Evolutionary conservation across 2,113 vertebrate species (phyloP).

Genomic region (Anoura caudifer): DNA sequence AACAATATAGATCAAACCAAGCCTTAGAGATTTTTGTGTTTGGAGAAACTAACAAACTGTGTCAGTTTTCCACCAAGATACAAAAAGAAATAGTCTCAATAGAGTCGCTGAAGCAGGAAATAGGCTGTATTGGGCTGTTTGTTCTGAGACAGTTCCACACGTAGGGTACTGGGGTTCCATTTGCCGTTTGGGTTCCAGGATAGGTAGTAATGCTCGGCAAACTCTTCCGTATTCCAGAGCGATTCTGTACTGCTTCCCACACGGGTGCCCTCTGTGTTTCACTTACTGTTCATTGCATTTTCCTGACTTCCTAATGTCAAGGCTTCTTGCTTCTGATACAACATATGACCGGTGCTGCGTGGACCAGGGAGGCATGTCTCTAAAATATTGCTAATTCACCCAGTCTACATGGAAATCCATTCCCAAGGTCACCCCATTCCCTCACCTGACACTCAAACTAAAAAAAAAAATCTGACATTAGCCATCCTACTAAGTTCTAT

Average conservation of each 20-base stretch:
- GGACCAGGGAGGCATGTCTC: not conserved
- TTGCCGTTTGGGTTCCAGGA: not conserved
- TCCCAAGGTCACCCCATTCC: not conserved
- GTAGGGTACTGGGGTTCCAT: not conserved
- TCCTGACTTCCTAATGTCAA: not conserved
- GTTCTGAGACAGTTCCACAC: not conserved
- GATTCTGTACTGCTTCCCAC: not conserved
- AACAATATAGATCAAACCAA: not conserved
- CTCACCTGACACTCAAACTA: not conserved
- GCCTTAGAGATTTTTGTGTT: constrained; percentile 8
- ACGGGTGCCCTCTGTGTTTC: not conserved
- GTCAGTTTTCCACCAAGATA: not conserved
- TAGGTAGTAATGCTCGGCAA: not conserved
- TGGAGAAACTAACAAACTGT: not conserved
- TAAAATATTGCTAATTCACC: not conserved
- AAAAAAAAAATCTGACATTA: not conserved
- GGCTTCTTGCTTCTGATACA: not conserved
- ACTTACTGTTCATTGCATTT: not conserved
- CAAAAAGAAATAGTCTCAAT: not conserved
- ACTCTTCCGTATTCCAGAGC: not conserved
- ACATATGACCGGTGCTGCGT: not conserved
- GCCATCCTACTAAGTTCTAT: not conserved
- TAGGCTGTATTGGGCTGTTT: not conserved
- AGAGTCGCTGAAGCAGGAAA: not conserved
- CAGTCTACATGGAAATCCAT: not conserved